Percentiles rank a stretch among this genome's conserved stretches.
These are phyloP conservation scores for Drosophila lacertosa DNA, from an alignment of 1,140 invertebrate genomes.

Conservation along the genomic window DNA sequence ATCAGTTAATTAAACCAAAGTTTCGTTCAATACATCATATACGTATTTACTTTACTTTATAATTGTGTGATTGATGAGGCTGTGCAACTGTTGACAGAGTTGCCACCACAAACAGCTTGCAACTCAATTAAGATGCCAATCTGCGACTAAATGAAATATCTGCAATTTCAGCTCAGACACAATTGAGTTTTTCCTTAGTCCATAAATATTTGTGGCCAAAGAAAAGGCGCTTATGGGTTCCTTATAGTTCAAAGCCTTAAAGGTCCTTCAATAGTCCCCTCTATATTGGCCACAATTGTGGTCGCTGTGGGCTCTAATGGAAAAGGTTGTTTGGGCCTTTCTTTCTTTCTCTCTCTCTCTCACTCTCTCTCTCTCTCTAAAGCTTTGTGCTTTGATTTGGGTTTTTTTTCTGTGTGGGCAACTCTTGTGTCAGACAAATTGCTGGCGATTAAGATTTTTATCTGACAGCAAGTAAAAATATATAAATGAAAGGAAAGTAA, in stretches of 20 bases:
- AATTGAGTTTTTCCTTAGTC: constrained; percentile 12
- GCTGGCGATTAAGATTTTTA: constrained; percentile 73
- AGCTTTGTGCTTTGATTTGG: constrained; percentile 34
- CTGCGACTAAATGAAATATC: constrained; percentile 59
- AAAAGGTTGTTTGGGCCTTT: constrained; percentile 69
- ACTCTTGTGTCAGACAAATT: constrained; percentile 60
- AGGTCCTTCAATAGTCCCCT: constrained; percentile 32
- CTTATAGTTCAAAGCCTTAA: constrained; percentile 59
- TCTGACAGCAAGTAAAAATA: constrained; percentile 51
- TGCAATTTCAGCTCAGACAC: constrained; percentile 19
- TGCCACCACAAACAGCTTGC: constrained; percentile 58
- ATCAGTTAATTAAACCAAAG: constrained; percentile 57
- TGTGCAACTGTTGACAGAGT: constrained; percentile 1
- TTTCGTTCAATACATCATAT: constrained; percentile 39
- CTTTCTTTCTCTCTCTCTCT: too few relatives aligned
- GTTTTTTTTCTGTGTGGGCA: background rate
- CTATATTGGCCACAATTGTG: constrained; percentile 26
- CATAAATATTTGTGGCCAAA: constrained; percentile 36
- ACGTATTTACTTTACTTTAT: constrained; percentile 5
- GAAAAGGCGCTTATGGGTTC: constrained; percentile 20
- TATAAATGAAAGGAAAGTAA: constrained; percentile 14
- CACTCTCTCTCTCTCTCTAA: too few relatives aligned
- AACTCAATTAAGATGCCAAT: constrained; percentile 78
- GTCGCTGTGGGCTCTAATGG: constrained; percentile 33
- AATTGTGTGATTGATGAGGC: constrained; percentile 68